These are phyloP conservation scores for Botrylloides violaceus DNA, from an alignment of 23 tunicate genomes.

Conservation along the genomic window DNA sequence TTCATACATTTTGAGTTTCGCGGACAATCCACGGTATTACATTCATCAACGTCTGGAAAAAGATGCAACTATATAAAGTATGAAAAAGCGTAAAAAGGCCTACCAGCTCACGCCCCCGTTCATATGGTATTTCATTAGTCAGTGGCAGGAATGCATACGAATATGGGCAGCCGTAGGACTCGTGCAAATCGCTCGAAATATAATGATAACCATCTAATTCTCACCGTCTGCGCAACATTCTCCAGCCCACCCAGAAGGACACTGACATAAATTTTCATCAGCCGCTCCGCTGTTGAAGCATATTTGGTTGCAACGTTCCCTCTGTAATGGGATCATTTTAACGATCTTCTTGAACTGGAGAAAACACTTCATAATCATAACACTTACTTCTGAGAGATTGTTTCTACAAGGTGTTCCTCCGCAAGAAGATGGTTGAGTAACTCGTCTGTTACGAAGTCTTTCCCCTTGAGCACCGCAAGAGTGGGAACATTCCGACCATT, in stretches of 20 bases:
- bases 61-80: too few relatives aligned
- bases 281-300: constrained; percentile 6
- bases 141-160: too few relatives aligned
- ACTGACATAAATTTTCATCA: background rate
- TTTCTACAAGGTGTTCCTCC: background rate
- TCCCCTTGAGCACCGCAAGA: background rate
- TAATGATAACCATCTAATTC: too few relatives aligned
- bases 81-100: too few relatives aligned
- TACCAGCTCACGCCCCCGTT: too few relatives aligned
- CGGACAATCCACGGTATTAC: background rate
- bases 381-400: background rate
- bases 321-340: background rate
- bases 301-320: background rate
- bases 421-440: background rate
- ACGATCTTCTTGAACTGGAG: background rate
- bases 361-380: background rate
- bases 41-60: constrained; percentile 12
- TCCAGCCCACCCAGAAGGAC: constrained; percentile 8
- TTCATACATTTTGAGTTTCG: constrained; percentile 14
- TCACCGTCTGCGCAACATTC: constrained; percentile 8
- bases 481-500: constrained; percentile 4
- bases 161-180: too few relatives aligned
- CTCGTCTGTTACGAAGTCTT: background rate
- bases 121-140: too few relatives aligned
- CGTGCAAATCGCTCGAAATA: too few relatives aligned